Conservation (phyloP, 2,888 invertebrate genomes). For the Pogonocherus hispidulus region DNA sequence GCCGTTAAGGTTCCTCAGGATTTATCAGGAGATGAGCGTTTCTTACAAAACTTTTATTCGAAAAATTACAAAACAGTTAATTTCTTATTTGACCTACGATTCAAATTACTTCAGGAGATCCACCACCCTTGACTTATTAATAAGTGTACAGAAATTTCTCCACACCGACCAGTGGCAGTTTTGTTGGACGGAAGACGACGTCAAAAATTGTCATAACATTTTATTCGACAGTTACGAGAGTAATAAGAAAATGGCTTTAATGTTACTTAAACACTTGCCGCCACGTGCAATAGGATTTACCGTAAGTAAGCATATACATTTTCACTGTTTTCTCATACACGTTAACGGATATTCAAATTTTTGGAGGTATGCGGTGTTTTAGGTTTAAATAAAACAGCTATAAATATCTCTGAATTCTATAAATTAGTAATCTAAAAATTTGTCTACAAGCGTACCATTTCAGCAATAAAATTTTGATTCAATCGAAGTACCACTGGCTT, state of each 20-base stretch:
- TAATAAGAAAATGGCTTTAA: constrained; percentile 78
- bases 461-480: too few species aligned
- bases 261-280: constrained; percentile 70
- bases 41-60: constrained; percentile 48
- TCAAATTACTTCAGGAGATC: constrained; percentile 60
- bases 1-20: constrained; percentile 33
- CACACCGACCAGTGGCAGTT: constrained; percentile 54
- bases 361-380: too few species aligned
- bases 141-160: constrained; percentile 50
- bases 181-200: constrained; percentile 55
- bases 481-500: too few species aligned
- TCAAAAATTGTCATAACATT: constrained; percentile 59
- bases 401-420: too few species aligned
- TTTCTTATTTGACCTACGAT: constrained; percentile 57
- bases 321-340: not conserved
- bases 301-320: constrained; percentile 53
- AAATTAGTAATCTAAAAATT: too few species aligned
- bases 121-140: constrained; percentile 59
- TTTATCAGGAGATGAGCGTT: constrained; percentile 46
- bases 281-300: constrained; percentile 60
- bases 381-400: too few species aligned
- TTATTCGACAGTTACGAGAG: constrained; percentile 81
- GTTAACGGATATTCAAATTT: too few species aligned
- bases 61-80: constrained; percentile 48
- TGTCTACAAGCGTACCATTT: too few species aligned